Evolutionary conservation across 2,113 vertebrate species (phyloP).

Genomic region (Boulengeromyrus knoepffleri): DNA sequence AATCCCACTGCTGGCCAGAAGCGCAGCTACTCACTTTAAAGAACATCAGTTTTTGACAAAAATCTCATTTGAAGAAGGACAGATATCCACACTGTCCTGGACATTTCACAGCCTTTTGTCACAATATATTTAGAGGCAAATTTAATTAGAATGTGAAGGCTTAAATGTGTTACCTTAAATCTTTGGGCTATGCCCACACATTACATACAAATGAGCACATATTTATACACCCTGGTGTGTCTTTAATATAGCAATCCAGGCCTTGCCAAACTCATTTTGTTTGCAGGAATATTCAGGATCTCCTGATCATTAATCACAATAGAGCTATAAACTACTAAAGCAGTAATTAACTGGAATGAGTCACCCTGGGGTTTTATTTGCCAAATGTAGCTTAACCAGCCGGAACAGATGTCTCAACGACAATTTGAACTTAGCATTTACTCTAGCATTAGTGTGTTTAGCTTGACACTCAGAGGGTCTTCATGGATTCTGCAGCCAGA

Average conservation of each 20-base stretch:
- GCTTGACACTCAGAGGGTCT: neutral
- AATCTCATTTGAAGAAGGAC: neutral
- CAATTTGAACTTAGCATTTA: neutral
- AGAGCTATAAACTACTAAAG: neutral
- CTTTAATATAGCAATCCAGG: neutral
- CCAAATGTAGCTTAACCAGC: neutral
- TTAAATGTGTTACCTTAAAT: neutral
- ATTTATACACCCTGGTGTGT: neutral
- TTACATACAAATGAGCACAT: neutral
- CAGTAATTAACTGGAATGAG: neutral
- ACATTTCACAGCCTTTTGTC: neutral
- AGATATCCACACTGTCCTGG: neutral
- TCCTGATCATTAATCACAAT: neutral
- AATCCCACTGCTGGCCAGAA: neutral
- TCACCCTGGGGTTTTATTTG: neutral
- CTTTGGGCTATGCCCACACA: neutral
- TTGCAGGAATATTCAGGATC: neutral
- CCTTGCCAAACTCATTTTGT: neutral
- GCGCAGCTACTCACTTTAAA: neutral
- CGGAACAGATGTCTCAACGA: neutral
- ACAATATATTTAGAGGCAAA: neutral
- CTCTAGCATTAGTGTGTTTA: neutral
- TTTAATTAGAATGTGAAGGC: neutral
- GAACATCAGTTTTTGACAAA: neutral
- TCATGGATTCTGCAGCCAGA: neutral